phyloP scores from a whole-genome alignment of 2,888 invertebrate genomes.

The Acheta domesticus region DNA sequence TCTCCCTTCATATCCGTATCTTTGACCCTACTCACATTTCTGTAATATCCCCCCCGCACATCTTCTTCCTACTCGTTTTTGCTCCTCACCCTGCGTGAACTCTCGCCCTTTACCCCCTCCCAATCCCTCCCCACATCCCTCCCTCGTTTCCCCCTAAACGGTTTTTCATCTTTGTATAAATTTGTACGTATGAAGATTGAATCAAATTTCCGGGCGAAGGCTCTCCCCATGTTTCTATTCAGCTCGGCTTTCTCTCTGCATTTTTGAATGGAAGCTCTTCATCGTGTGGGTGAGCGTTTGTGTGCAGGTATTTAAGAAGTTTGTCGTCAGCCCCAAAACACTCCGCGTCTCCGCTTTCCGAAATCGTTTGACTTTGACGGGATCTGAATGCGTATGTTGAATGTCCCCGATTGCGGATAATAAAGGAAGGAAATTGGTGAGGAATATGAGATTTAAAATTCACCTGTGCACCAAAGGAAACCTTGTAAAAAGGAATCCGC shows the following conservation, averaged over 20 bases:
- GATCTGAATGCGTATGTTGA: neutral
- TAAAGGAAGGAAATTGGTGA: slow-evolving; percentile 18
- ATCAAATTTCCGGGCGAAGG: slow-evolving; percentile 30
- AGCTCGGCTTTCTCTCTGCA: neutral
- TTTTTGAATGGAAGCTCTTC: no score
- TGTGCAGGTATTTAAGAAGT: slow-evolving; percentile 9
- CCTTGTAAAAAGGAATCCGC: neutral
- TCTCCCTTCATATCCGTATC: no score
- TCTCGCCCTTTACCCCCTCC: neutral
- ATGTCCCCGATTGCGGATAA: neutral
- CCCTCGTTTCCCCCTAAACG: neutral
- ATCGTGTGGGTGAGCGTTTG: neutral
- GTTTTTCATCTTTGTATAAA: slow-evolving; percentile 18
- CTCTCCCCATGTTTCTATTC: slow-evolving; percentile 18
- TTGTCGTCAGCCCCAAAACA: neutral
- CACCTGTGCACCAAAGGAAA: neutral
- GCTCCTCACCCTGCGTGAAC: no score
- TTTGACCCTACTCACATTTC: no score
- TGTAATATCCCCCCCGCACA: no score
- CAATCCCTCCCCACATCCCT: neutral
- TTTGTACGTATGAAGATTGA: slow-evolving; percentile 28
- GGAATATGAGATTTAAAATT: slow-evolving; percentile 10
- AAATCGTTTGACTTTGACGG: slow-evolving; percentile 18
- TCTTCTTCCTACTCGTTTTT: no score
- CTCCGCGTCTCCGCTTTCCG: neutral